Percentiles rank a stretch among this genome's conserved stretches.
Conservation (phyloP, 1,140 invertebrate species). For the Magallana ariakensis region DNA sequence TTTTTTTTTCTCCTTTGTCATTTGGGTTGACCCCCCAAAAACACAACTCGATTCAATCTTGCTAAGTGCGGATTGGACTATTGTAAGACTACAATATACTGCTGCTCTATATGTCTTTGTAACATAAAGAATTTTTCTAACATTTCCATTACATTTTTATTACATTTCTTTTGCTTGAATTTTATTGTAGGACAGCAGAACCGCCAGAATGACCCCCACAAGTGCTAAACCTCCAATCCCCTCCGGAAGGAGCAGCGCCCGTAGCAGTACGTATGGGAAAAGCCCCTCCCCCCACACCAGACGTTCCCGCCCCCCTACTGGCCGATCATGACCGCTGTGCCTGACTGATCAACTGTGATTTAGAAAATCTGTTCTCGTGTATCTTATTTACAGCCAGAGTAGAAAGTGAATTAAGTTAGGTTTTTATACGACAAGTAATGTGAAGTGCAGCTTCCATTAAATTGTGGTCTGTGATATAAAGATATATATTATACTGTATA, state of each 20-base stretch:
- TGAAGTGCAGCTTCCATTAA: neutral
- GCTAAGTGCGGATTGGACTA: too few species aligned
- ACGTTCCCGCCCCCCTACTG: slow-evolving; percentile 43
- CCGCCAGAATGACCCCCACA: slow-evolving; percentile 65
- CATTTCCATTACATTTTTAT: neutral
- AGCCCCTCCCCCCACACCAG: slow-evolving; percentile 50
- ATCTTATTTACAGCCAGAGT: neutral
- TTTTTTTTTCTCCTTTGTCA: too few species aligned
- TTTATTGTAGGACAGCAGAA: slow-evolving; percentile 59
- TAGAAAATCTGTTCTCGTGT: neutral
- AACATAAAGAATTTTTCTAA: too few species aligned
- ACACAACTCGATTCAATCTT: too few species aligned
- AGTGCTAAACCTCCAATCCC: slow-evolving; percentile 70
- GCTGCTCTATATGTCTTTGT: too few species aligned
- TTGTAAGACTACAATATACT: too few species aligned
- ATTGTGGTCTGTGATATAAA: slow-evolving; percentile 14
- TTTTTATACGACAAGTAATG: neutral
- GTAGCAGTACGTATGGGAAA: slow-evolving; percentile 44
- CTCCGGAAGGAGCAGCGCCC: slow-evolving; percentile 53
- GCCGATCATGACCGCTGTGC: slow-evolving; percentile 31
- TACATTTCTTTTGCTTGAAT: neutral
- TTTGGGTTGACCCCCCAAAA: too few species aligned
- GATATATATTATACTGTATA: neutral
- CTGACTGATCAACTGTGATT: neutral
- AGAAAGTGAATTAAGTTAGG: neutral